These are phyloP conservation scores for Phanerotoma sp. DNA, from an alignment of 2,888 invertebrate genomes.

Conservation along the genomic window DNA sequence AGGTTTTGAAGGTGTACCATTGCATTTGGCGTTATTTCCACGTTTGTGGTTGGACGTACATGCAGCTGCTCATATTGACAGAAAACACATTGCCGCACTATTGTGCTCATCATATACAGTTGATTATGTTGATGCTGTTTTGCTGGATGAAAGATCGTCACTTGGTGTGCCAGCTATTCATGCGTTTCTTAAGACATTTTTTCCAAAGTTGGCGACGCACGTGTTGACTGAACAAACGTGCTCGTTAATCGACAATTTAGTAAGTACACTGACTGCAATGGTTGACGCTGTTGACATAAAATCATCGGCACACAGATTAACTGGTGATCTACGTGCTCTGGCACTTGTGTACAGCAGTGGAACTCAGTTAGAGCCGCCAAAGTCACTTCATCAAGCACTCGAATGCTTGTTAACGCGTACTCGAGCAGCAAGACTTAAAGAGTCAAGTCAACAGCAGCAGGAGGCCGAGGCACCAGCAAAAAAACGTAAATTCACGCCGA, in stretches of 20 bases:
- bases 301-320: slow-evolving; percentile 59
- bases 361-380: slow-evolving; percentile 52
- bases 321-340: slow-evolving; percentile 63
- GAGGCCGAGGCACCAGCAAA: slow-evolving; percentile 52
- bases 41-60: slow-evolving; percentile 90
- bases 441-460: slow-evolving; percentile 38
- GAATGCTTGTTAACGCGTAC: slow-evolving; percentile 51
- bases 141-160: slow-evolving; percentile 84
- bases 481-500: slow-evolving; percentile 50
- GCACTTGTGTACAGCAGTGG: slow-evolving; percentile 62
- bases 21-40: slow-evolving; percentile 87
- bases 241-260: slow-evolving; percentile 64
- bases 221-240: slow-evolving; percentile 65
- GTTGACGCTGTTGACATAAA: slow-evolving; percentile 60
- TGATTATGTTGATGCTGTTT: slow-evolving; percentile 87
- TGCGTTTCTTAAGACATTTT: slow-evolving; percentile 85
- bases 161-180: slow-evolving; percentile 82
- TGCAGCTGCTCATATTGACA: slow-evolving; percentile 71
- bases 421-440: slow-evolving; percentile 42
- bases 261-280: slow-evolving; percentile 63
- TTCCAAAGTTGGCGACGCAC: slow-evolving; percentile 79
- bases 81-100: slow-evolving; percentile 79
- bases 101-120: slow-evolving; percentile 80
- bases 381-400: slow-evolving; percentile 48
- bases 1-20: slow-evolving; percentile 86